phyloP scores from a whole-genome alignment of 2,113 vertebrate genomes.

The Entelurus aequoreus region DNA sequence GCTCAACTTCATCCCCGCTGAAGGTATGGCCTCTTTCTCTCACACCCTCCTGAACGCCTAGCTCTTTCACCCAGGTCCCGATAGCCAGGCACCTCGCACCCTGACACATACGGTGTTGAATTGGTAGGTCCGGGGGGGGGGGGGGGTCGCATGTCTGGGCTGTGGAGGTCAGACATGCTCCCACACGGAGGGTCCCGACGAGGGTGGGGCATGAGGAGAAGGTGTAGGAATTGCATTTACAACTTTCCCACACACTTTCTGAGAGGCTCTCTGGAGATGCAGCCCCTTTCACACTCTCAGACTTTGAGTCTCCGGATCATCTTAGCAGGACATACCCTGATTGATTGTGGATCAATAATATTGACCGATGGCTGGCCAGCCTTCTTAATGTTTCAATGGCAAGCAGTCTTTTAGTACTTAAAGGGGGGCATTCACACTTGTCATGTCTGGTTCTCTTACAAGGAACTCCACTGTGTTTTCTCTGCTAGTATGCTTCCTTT shows the following conservation, averaged over 20 bases:
- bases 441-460: no score
- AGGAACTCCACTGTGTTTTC: no score
- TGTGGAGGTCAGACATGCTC: conserved; percentile 29
- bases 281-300: conserved; percentile 40
- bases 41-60: conserved; percentile 8
- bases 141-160: conserved; percentile 3
- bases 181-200: conserved; percentile 43
- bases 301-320: conserved; percentile 52
- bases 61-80: conserved; percentile 2
- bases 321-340: conserved; percentile 38
- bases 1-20: conserved; percentile 70
- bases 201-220: conserved; percentile 37
- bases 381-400: conserved; percentile 38
- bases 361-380: conserved; percentile 49
- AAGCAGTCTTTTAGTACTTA: not conserved
- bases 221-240: conserved; percentile 7
- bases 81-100: no score
- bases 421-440: no score
- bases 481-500: no score
- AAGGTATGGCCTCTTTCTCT: conserved; percentile 63
- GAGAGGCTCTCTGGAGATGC: conserved; percentile 28
- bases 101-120: conserved; percentile 29
- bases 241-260: conserved; percentile 29
- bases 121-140: not conserved
- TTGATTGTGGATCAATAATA: conserved; percentile 62